phyloP scores from a whole-genome alignment of 2,888 invertebrate genomes.

The Acanthosepion lycidas region DNA sequence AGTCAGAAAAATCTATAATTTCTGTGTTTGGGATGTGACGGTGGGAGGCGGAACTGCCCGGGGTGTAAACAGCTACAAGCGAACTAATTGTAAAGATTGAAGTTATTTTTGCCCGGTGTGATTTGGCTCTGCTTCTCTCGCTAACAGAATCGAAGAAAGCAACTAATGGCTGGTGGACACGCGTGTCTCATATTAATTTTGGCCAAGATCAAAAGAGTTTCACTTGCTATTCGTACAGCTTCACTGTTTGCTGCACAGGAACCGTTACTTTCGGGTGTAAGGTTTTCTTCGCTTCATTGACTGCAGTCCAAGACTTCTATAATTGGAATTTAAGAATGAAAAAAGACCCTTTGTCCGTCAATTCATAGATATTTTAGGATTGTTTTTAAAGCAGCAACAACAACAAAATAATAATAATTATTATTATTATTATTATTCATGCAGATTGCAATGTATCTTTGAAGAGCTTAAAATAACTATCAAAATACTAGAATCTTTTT shows the following conservation, averaged over 20 bases:
- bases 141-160: background rate
- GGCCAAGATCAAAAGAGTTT: slow-evolving; percentile 12
- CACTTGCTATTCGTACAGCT: slow-evolving; percentile 2
- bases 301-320: background rate
- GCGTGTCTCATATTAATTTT: slow-evolving; percentile 33
- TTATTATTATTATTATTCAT: no score
- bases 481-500: no score
- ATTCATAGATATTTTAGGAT: background rate
- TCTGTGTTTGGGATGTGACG: background rate
- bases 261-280: slow-evolving; percentile 33
- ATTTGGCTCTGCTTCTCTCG: slow-evolving; percentile 25
- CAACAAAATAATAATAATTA: no score
- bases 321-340: slow-evolving; percentile 6
- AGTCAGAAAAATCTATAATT: background rate
- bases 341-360: background rate
- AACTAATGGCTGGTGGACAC: slow-evolving; percentile 33
- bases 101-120: slow-evolving; percentile 23
- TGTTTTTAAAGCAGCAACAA: background rate
- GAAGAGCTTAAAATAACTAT: no score
- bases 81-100: slow-evolving; percentile 8
- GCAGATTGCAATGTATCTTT: no score
- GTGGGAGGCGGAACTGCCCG: background rate
- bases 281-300: slow-evolving; percentile 14
- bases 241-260: slow-evolving; percentile 12
- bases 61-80: slow-evolving; percentile 33